Evolutionary conservation across 2,113 vertebrate species (phyloP).

Genomic region (Oncorhynchus masou): DNA sequence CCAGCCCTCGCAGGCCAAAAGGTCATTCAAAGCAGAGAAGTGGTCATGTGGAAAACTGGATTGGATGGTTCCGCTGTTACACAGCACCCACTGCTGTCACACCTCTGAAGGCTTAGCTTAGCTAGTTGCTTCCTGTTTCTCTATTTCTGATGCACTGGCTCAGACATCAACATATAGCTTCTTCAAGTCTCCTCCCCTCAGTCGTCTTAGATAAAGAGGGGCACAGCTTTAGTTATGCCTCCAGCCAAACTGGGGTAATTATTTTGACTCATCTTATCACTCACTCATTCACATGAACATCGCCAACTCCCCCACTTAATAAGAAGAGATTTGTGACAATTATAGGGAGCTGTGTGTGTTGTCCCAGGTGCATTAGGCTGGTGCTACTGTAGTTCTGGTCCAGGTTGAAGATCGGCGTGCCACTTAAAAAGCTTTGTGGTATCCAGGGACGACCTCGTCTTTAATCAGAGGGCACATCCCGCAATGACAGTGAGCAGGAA

Average conservation of each 20-base stretch:
- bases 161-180: conserved; percentile 44
- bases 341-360: conserved; percentile 37
- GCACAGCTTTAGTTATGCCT: conserved; percentile 49
- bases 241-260: conserved; percentile 57
- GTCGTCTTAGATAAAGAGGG: conserved; percentile 37
- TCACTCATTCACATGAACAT: conserved; percentile 10
- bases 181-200: conserved; percentile 40
- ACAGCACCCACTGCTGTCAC: conserved; percentile 16
- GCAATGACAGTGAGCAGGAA: conserved; percentile 1
- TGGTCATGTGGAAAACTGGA: conserved; percentile 32
- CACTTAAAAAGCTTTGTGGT: conserved; percentile 50
- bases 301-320: conserved; percentile 37
- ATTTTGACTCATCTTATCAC: conserved; percentile 55
- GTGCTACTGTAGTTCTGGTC: conserved; percentile 2
- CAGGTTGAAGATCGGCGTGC: conserved; percentile 56
- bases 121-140: conserved; percentile 24
- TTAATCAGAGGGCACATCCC: conserved; percentile 39
- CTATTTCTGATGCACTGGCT: conserved; percentile 30
- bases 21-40: conserved; percentile 17
- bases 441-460: conserved; percentile 40
- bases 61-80: conserved; percentile 20
- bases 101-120: conserved; percentile 21
- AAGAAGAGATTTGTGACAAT: conserved; percentile 37
- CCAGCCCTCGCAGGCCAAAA: conserved; percentile 9
- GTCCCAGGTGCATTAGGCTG: conserved; percentile 41